Evolutionary conservation across 1,140 invertebrate species (phyloP).

Genomic region (Forficula auricularia): DNA sequence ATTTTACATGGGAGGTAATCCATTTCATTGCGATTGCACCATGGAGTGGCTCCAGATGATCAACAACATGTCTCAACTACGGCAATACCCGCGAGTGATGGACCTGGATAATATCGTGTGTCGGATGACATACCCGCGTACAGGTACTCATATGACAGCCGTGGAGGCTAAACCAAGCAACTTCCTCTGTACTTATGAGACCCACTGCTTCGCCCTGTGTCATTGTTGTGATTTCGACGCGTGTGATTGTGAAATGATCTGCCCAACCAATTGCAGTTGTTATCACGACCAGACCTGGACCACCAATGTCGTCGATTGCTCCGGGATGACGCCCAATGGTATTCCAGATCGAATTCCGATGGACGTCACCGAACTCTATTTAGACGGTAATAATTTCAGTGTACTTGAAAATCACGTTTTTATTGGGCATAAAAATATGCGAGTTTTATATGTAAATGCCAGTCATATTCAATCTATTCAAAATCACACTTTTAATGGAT

Average conservation of each 20-base stretch:
- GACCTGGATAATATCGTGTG: slow-evolving; percentile 74
- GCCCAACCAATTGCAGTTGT: slow-evolving; percentile 76
- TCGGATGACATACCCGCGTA: slow-evolving; percentile 56
- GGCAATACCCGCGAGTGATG: slow-evolving; percentile 69
- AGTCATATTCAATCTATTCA: slow-evolving; percentile 71
- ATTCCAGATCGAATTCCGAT: slow-evolving; percentile 75
- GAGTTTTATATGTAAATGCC: slow-evolving; percentile 66
- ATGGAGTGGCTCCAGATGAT: slow-evolving; percentile 83
- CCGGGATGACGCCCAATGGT: slow-evolving; percentile 48
- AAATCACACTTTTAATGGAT: slow-evolving; percentile 80
- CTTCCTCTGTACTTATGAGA: slow-evolving; percentile 78
- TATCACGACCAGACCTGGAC: slow-evolving; percentile 85
- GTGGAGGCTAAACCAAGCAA: slow-evolving; percentile 47
- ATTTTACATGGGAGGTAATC: slow-evolving; percentile 75
- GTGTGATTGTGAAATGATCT: slow-evolving; percentile 90
- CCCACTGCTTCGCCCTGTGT: slow-evolving; percentile 81
- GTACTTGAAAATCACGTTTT: slow-evolving; percentile 75
- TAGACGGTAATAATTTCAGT: slow-evolving; percentile 74
- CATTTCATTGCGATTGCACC: slow-evolving; percentile 77
- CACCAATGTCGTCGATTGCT: slow-evolving; percentile 82
- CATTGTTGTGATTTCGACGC: slow-evolving; percentile 89
- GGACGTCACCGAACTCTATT: slow-evolving; percentile 81
- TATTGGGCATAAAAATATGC: slow-evolving; percentile 78
- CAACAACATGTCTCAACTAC: slow-evolving; percentile 59
- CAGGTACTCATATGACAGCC: slow-evolving; percentile 39